Evolutionary conservation across 2,888 invertebrate genomes (phyloP), one percentile per base, ranked within the genome.

Genomic region (Ophraella communa): DNA sequence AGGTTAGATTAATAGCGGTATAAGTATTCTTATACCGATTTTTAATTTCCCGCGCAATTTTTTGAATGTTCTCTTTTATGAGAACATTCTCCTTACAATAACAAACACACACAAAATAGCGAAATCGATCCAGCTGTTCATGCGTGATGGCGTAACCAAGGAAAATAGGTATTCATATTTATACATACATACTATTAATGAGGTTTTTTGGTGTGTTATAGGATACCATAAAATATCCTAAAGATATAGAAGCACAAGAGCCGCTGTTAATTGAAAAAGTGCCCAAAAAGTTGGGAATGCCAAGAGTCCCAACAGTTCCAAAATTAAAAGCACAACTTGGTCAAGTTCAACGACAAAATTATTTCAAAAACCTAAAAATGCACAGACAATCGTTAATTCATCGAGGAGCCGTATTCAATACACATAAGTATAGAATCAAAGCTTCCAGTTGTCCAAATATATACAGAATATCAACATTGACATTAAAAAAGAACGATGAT

Each of bases 391-490:
- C 93, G 0, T 89, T 95, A 67, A 92, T 94, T 80, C 94, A 95
- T 80, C 89, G 94, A 54, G 93, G 93, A 44, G 94, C 94, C 2
- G 91, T 94, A 85, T 82, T 95, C 59, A 94, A 92, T 79, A 90
- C 93, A 57, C 90, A 91, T 74, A 89, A 91, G 68, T 95, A 95
- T 80, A 87, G 90, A 55, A 81, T 95, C 64, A 87, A 92, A 67
- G 94, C 95, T 0, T 94, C 93, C 1, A 95, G 95, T 44, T 96
- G 96, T 80, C 96, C 96, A 0, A 91, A 96, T 81, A 93, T 96
- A 74, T 94, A 90, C 77, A 87, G 91, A 73, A 94, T 93, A 79
- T 93, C 93, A 10, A 93, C 93, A 90, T 91, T 91, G 33, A 92
- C 92, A 1, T 87, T 94, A 55, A 88, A 90, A 53, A 89, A 89